phyloP scores from a whole-genome alignment of 2,797 vertebrate genomes.

The Pogonophryne albipinna region DNA sequence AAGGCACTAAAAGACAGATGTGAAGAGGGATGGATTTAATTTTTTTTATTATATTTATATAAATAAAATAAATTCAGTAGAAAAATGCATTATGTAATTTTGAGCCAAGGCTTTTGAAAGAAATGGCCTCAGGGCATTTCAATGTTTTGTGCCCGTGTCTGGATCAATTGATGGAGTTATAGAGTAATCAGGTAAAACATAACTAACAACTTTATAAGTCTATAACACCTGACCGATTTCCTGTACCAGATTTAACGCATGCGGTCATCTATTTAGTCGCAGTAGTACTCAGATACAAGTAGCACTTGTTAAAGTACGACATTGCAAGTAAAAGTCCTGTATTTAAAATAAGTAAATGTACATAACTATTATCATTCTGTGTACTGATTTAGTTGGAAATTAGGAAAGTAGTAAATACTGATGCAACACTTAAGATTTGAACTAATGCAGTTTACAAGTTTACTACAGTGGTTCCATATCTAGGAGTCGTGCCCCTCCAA shows the following conservation, averaged over 20 bases:
- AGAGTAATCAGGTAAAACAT: neutral
- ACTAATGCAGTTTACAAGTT: neutral
- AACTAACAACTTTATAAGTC: neutral
- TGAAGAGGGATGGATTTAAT: neutral
- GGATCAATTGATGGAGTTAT: neutral
- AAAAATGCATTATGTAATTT: neutral
- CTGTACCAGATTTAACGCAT: too few species aligned
- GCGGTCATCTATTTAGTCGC: too few species aligned
- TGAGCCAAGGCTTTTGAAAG: neutral
- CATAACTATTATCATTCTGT: too few species aligned
- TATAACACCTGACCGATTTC: neutral
- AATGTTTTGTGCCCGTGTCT: neutral
- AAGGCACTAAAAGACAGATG: neutral
- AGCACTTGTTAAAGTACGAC: too few species aligned
- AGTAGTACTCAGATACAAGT: too few species aligned
- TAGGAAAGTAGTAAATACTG: neutral
- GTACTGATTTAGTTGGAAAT: too few species aligned
- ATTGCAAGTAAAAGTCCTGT: too few species aligned
- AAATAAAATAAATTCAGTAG: neutral
- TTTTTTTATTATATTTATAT: neutral
- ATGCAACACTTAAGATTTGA: neutral
- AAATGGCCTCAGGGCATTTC: neutral
- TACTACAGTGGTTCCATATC: neutral
- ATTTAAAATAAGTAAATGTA: too few species aligned
- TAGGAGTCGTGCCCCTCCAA: neutral